Conservation (phyloP, 2,797 vertebrate genomes). For the Gymnodraco acuticeps region DNA sequence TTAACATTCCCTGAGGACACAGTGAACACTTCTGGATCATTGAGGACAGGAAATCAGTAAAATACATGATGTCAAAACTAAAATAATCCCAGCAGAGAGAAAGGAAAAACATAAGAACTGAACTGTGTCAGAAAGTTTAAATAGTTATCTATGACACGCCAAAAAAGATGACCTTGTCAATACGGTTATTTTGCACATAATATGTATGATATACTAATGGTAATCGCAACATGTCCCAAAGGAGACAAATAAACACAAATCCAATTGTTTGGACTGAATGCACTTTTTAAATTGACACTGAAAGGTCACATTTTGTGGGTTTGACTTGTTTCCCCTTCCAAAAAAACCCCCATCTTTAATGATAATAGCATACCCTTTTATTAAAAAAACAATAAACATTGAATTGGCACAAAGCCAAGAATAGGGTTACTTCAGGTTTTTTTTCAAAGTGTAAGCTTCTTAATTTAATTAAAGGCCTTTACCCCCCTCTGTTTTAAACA, state of each 20-base stretch:
- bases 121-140: conserved; percentile 34
- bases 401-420: conserved; percentile 63
- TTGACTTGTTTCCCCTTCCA: conserved; percentile 58
- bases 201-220: neutral
- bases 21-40: conserved; percentile 78
- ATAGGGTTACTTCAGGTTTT: conserved; percentile 33
- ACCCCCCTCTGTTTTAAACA: conserved; percentile 65
- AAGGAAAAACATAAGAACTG: conserved; percentile 39
- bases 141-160: conserved; percentile 24
- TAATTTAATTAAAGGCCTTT: conserved; percentile 74
- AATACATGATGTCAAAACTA: conserved; percentile 63
- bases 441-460: conserved; percentile 38
- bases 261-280: conserved; percentile 21
- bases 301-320: conserved; percentile 67
- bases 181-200: neutral
- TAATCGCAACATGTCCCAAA: conserved; percentile 6
- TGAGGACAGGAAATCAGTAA: conserved; percentile 66
- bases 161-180: conserved; percentile 13
- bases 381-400: conserved; percentile 67
- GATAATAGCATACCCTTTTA: conserved; percentile 57
- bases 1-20: conserved; percentile 68
- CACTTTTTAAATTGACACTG: conserved; percentile 53
- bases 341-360: conserved; percentile 47
- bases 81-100: conserved; percentile 63
- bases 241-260: conserved; percentile 18